A percentile compares a stretch with the other conserved stretches of the same genome.
phyloP scores from a whole-genome alignment of 2,797 vertebrate genomes.

The Salarias fasciatus region DNA sequence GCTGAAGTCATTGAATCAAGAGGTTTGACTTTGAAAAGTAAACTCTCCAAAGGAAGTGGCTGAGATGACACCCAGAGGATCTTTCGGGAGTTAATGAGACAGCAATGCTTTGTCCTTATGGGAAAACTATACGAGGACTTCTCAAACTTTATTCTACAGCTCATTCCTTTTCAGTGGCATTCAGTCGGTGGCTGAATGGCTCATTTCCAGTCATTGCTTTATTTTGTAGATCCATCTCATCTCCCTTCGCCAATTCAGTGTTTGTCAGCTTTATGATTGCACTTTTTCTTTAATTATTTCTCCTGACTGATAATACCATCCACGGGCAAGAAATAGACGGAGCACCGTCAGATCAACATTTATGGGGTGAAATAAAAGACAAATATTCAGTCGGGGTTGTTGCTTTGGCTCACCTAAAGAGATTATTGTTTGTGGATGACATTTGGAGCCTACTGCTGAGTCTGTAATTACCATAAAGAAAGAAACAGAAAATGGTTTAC shows the following conservation, averaged over 20 bases:
- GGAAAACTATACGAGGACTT: background rate
- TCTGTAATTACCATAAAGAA: no score
- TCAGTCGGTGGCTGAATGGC: background rate
- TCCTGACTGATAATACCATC: conserved; percentile 17
- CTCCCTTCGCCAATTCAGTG: conserved; percentile 4
- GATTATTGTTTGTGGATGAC: conserved; percentile 37
- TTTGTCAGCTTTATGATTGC: conserved; percentile 25
- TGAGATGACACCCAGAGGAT: background rate
- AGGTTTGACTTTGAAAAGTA: background rate
- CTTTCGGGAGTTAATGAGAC: background rate
- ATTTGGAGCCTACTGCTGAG: conserved; percentile 26
- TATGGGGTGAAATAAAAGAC: conserved; percentile 14
- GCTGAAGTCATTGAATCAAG: background rate
- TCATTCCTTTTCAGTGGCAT: background rate
- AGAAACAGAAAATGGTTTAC: no score
- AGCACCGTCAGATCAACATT: conserved; percentile 44
- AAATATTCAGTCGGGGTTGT: conserved; percentile 9
- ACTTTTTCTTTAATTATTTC: conserved; percentile 5
- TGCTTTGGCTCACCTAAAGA: conserved; percentile 30
- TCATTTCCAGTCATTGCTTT: conserved; percentile 24
- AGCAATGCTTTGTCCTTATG: background rate
- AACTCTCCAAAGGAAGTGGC: background rate
- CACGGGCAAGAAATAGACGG: conserved; percentile 1
- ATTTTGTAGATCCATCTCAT: conserved; percentile 33
- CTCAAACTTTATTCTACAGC: background rate